Percentiles rank a stretch among this genome's conserved stretches.
phyloP scores from a whole-genome alignment of 23 tunicate genomes.

The Aplidium turbinatum region DNA sequence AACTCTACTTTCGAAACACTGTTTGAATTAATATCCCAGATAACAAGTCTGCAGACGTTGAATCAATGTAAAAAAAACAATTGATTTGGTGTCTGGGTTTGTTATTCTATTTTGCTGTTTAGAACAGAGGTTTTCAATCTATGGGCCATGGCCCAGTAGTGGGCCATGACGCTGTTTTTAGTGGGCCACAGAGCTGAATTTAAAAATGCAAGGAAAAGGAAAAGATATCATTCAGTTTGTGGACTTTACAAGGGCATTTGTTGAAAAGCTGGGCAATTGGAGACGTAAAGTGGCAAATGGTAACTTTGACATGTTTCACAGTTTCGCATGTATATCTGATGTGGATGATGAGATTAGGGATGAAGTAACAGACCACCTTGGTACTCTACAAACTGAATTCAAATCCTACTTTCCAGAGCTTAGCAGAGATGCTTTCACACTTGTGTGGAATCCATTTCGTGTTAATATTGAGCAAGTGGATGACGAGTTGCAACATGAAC shows the following conservation, averaged over 20 bases:
- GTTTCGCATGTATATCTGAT: conserved; percentile 46
- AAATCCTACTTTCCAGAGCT: conserved; percentile 55
- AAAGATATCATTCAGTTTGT: conserved; percentile 32
- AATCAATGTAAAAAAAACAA: too few species aligned
- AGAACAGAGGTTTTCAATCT: too few species aligned
- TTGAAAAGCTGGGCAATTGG: conserved; percentile 50
- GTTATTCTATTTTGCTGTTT: too few species aligned
- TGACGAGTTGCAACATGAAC: conserved; percentile 63
- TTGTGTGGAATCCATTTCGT: conserved; percentile 60
- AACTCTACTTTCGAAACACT: too few species aligned
- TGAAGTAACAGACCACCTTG: conserved; percentile 36
- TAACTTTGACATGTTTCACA: conserved; percentile 51
- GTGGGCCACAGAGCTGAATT: too few species aligned
- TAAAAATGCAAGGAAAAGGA: conserved; percentile 29
- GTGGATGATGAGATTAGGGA: conserved; percentile 44
- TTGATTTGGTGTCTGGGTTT: too few species aligned
- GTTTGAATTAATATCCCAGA: too few species aligned
- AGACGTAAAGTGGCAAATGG: conserved; percentile 36
- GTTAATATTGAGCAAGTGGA: conserved; percentile 56
- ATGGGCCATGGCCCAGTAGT: too few species aligned
- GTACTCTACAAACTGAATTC: conserved; percentile 48
- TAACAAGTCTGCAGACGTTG: too few species aligned
- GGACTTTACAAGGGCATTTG: conserved; percentile 43
- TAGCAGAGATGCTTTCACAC: conserved; percentile 44
- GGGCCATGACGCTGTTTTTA: too few species aligned